Conservation (phyloP, 2,797 vertebrate genomes). For the Pseudocheirus occidentalis region DNA sequence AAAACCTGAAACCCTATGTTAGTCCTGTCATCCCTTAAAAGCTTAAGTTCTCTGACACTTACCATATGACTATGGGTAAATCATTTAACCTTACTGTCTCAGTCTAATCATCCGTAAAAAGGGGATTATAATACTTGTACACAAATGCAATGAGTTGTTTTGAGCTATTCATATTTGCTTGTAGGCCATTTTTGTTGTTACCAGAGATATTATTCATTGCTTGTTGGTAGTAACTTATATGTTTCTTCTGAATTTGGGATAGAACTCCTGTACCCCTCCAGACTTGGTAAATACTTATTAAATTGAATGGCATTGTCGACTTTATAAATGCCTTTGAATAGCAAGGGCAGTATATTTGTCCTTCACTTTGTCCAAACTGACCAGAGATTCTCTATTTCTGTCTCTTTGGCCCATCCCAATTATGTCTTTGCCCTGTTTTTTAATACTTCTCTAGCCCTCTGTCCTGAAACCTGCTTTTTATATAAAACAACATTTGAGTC, state of each 20-base stretch:
- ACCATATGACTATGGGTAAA: background rate
- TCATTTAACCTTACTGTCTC: background rate
- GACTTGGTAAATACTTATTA: conserved; percentile 41
- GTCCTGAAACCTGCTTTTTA: conserved; percentile 1
- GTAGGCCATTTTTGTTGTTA: background rate
- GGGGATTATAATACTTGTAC: background rate
- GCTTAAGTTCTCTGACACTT: background rate
- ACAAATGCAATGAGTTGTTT: background rate
- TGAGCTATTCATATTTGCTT: background rate
- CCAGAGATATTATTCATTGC: background rate
- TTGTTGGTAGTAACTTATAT: background rate
- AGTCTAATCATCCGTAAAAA: background rate
- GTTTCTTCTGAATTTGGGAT: background rate
- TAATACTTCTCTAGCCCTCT: conserved; percentile 21
- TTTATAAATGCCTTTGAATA: background rate
- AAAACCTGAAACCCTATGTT: background rate
- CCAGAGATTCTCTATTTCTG: conserved; percentile 5
- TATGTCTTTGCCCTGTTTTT: conserved; percentile 6
- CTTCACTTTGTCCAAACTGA: background rate
- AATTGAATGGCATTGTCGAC: conserved; percentile 8
- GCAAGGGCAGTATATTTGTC: background rate
- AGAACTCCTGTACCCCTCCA: background rate
- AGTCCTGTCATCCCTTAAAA: background rate
- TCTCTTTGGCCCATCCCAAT: conserved; percentile 23
- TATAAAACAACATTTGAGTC: conserved; percentile 30